Conservation (phyloP, 2,888 invertebrate species). For the Pammene aurita region DNA sequence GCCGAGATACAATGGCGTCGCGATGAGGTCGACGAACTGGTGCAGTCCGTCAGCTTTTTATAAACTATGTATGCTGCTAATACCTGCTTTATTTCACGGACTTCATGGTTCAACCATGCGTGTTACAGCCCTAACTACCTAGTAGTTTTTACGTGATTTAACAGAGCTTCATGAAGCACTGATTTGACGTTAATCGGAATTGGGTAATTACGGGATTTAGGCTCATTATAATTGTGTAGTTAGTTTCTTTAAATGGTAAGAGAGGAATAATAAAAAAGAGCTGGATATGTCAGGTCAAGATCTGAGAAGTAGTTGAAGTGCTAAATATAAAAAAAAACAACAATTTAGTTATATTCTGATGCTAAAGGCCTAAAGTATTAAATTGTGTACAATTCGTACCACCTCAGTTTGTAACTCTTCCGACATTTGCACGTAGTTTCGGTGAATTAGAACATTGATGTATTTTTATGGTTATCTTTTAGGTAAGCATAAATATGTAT, state of each 20-base stretch:
- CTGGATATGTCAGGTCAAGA: too few species aligned
- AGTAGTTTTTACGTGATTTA: not conserved
- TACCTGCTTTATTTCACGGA: slow-evolving; percentile 12
- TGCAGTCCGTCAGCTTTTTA: slow-evolving; percentile 45
- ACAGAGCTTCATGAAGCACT: not conserved
- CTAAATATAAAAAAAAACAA: too few species aligned
- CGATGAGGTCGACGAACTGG: slow-evolving; percentile 77
- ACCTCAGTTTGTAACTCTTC: too few species aligned
- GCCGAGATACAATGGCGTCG: slow-evolving; percentile 74
- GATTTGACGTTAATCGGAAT: not conserved
- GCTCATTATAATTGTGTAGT: too few species aligned
- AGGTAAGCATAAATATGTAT: too few species aligned
- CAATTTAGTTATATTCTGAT: too few species aligned
- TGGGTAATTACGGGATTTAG: too few species aligned
- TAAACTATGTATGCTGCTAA: slow-evolving; percentile 15
- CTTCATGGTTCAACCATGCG: not conserved
- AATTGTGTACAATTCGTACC: not conserved
- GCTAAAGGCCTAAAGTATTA: too few species aligned
- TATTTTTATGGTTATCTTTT: too few species aligned
- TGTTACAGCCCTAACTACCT: not conserved
- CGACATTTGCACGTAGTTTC: not conserved
- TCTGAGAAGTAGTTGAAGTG: too few species aligned
- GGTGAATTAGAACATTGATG: not conserved
- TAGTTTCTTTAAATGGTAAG: too few species aligned
- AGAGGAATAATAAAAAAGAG: too few species aligned